Base-by-base conservation (phyloP, 2,888 invertebrate genomes). In the Zele albiditarsus region DNA sequence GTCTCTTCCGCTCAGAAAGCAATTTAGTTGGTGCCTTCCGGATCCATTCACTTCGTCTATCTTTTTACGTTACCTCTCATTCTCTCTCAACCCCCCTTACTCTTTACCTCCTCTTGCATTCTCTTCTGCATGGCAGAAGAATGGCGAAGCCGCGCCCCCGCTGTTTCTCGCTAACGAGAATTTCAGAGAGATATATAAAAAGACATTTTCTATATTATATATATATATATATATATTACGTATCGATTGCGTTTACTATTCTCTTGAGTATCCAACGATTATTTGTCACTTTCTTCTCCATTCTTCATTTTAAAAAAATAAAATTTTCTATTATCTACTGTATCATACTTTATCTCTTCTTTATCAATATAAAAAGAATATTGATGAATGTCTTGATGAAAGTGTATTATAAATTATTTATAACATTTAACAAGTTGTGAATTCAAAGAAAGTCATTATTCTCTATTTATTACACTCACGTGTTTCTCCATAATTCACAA, bases 1-100 rank as follows among this genome's bases (percentile, higher is more conserved):
- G 57, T 76, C 75, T 77, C 81, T 83, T 81, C 81, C 80, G 80
- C 81, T 82, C 75, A 75, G 78, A 84, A 84, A 83, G 81, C 83
- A 84, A 84, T 84, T 84, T 83, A 74, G 67, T 68, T 46, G 66
- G 68, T 76, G 77, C 75, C 74, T 73, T 73, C 57, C 63, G 74
- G 71, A 77, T 76, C 73, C 73, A 71, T 71, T 65, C 46, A 16
- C 46, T 46, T n/a, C n/a, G 46, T 46, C 46, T 46, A 46, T 46
- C 46, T 46, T 46, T 46, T 46, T 16, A 1, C 3, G 3, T 46
- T 46, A 5, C 16, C n/a, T 53, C n/a, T 20, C 53, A 20, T 53
- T 53, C 6, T 8, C 20, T 20, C 20, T 4, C 12, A 3, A 20
- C 20, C n/a, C 5, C n/a, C 20, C 16, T n/a, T 20, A 3, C 16